Conservation (phyloP, 2,113 vertebrate genomes). For the Nettapus auritus region DNA sequence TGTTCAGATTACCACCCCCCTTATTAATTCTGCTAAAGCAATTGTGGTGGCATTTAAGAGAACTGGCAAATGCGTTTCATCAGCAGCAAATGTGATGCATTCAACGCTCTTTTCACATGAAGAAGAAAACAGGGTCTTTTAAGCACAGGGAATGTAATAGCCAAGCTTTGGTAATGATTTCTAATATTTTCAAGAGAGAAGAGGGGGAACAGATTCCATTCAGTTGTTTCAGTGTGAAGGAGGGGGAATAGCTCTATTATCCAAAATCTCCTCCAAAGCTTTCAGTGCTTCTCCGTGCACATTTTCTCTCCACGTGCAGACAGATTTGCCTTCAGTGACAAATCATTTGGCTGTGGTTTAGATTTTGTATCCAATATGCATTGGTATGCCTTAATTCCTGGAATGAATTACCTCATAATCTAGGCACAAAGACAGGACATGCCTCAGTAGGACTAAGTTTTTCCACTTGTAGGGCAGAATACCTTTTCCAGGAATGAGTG, state of each 20-base stretch:
- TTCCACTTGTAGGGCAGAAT: not conserved
- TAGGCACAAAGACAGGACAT: not conserved
- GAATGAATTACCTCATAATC: conserved; percentile 9
- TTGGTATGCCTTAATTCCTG: not conserved
- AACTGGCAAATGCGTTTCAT: conserved; percentile 63
- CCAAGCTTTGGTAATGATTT: conserved; percentile 35
- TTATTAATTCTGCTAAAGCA: conserved; percentile 66
- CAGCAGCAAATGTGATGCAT: conserved; percentile 43
- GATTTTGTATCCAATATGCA: conserved; percentile 3
- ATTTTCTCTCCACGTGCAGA: not conserved
- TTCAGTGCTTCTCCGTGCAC: not conserved
- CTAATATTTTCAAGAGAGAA: conserved; percentile 37
- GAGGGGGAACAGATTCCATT: not conserved
- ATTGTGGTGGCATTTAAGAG: conserved; percentile 60
- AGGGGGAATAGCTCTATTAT: conserved; percentile 21
- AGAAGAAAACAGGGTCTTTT: conserved; percentile 46
- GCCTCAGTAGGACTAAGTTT: not conserved
- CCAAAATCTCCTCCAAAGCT: conserved; percentile 24
- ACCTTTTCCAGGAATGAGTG: not conserved
- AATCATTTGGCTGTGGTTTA: not conserved
- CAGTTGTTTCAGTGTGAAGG: not conserved
- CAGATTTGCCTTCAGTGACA: conserved; percentile 22
- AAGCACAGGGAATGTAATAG: conserved; percentile 7
- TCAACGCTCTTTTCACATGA: conserved; percentile 53
- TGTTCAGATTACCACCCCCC: conserved; percentile 64